These are phyloP conservation scores for Leptonema lineaticorne DNA, from an alignment of 1,140 invertebrate genomes.

Conservation along the genomic window DNA sequence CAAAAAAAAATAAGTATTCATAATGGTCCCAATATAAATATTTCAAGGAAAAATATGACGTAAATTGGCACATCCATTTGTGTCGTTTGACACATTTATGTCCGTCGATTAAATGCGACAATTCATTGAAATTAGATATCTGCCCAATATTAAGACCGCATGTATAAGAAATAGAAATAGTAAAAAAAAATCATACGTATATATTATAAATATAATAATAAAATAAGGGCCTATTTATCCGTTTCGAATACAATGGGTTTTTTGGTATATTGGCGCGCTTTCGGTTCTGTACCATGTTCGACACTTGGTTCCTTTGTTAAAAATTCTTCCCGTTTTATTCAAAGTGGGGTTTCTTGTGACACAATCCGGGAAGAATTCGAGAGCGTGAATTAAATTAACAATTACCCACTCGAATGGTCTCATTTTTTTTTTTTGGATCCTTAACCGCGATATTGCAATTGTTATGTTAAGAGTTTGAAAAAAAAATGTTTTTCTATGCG, in stretches of 20 bases:
- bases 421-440: neutral
- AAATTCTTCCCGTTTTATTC: neutral
- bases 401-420: constrained; percentile 26
- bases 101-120: constrained; percentile 35
- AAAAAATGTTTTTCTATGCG: neutral
- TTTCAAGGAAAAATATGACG: constrained; percentile 30
- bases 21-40: constrained; percentile 21
- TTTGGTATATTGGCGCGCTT: neutral
- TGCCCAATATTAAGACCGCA: neutral
- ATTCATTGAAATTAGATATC: constrained; percentile 42
- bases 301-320: constrained; percentile 9
- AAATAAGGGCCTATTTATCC: neutral
- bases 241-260: neutral
- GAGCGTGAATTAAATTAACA: constrained; percentile 36
- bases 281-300: neutral
- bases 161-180: neutral
- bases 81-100: constrained; percentile 40
- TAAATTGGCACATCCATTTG: constrained; percentile 42
- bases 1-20: too few relatives aligned
- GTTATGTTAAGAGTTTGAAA: neutral
- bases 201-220: neutral
- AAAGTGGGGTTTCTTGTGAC: constrained; percentile 17
- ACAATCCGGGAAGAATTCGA: neutral
- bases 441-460: neutral
- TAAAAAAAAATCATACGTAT: neutral